These are phyloP conservation scores for Anguilla marmorata DNA, from an alignment of 2,797 vertebrate species.

Conservation along the genomic window DNA sequence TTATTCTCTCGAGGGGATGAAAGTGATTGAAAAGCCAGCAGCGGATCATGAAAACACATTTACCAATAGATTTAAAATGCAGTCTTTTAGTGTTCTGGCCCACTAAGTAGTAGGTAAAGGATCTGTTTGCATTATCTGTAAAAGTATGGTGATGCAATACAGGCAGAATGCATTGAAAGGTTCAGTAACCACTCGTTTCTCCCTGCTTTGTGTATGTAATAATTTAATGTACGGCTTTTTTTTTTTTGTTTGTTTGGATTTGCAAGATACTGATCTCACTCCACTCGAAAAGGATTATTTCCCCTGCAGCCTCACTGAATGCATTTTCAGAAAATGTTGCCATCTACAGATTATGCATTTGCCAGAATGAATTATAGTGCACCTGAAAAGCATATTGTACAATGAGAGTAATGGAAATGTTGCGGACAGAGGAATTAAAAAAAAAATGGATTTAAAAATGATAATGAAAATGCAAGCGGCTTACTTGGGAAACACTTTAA, in stretches of 20 bases:
- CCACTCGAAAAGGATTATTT: slow-evolving; percentile 5
- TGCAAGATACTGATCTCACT: slow-evolving; percentile 5
- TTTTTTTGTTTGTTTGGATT: slow-evolving; percentile 5
- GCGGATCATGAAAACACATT: slow-evolving; percentile 4
- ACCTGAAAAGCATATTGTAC: slow-evolving; percentile 15
- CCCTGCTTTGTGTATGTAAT: neutral
- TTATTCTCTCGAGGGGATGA: neutral
- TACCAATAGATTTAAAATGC: neutral
- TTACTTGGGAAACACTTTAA: slow-evolving; percentile 32
- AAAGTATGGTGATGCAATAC: neutral
- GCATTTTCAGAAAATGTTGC: neutral
- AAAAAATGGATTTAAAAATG: slow-evolving; percentile 34
- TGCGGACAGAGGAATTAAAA: neutral
- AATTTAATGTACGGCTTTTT: slow-evolving; percentile 7
- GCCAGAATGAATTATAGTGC: neutral
- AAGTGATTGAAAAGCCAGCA: neutral
- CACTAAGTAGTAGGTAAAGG: neutral
- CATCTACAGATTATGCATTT: slow-evolving; percentile 1
- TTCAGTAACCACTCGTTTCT: neutral
- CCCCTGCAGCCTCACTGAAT: neutral
- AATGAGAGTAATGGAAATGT: neutral
- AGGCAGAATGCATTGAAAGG: neutral
- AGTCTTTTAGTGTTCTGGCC: neutral
- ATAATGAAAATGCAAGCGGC: slow-evolving; percentile 33
- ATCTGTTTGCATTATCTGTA: neutral